Percentiles rank a stretch among this genome's conserved stretches.
phyloP scores from a whole-genome alignment of 2,888 invertebrate species.

The Prostheceraeus crozeri region DNA sequence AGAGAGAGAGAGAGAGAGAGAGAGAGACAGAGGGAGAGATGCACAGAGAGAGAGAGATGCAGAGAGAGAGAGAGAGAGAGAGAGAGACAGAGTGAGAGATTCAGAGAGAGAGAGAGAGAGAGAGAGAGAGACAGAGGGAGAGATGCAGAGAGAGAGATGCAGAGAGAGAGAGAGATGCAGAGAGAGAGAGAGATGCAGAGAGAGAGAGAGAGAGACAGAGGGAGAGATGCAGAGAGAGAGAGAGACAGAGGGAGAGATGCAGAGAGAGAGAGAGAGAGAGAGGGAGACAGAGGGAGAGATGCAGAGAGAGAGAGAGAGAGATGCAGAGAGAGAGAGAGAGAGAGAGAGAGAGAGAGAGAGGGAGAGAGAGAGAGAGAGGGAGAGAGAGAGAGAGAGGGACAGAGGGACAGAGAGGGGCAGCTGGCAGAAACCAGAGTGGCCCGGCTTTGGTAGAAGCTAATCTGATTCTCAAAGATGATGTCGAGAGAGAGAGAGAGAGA shows the following conservation, averaged over 20 bases:
- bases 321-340: slow-evolving; percentile 7
- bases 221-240: slow-evolving; percentile 16
- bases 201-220: neutral
- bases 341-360: slow-evolving; percentile 18
- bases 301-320: slow-evolving; percentile 24
- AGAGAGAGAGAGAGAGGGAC: neutral
- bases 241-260: slow-evolving; percentile 1
- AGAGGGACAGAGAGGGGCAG: neutral
- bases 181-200: slow-evolving; percentile 19
- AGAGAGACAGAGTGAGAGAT: neutral
- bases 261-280: slow-evolving; percentile 4
- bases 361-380: slow-evolving; percentile 14
- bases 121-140: slow-evolving; percentile 13
- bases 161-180: slow-evolving; percentile 28
- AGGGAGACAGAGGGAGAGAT: neutral
- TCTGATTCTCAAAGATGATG: too few species aligned
- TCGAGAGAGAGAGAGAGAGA: slow-evolving; percentile 18
- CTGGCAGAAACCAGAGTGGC: too few species aligned
- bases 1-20: slow-evolving; percentile 33
- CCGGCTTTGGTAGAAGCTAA: too few species aligned
- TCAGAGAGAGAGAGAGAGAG: neutral
- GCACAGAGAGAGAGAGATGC: slow-evolving; percentile 2
- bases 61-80: slow-evolving; percentile 21
- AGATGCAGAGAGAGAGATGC: neutral
- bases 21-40: slow-evolving; percentile 30